Evolutionary conservation across 2,888 invertebrate species (phyloP), one percentile per base, ranked within the genome.

Genomic region (Tetanocera ferruginea): DNA sequence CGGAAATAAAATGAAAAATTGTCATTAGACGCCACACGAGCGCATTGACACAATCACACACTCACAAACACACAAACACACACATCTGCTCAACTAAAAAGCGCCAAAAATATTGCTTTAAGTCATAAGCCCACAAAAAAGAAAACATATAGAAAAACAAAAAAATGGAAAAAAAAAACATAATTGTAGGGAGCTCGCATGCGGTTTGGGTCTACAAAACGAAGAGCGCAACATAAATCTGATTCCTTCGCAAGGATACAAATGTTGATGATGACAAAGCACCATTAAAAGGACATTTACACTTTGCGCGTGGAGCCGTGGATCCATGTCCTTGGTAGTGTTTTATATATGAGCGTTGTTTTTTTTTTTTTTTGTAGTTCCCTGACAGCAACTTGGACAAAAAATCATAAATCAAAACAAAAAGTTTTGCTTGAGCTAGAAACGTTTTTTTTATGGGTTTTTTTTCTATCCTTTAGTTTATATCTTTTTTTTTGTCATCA

Each of bases 231-330:
- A 23, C 43, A 69, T 69, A 69, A 69, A 69, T 69, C 49, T 49
- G 49, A 14, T 51, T 23, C 49, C 14, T 25, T 11, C 31, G n/a
- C 31, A 52, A 19, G 67, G 31, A 76, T 69, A 85, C 86, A 85
- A 85, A 85, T 85, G 84, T 84, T 86, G 86, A 86, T 87, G 87
- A 86, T 87, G 87, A 87, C 86, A 86, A 86, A 87, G 86, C 85
- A 84, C 85, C 87, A 86, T 86, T 86, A 86, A 86, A 85, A 86
- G 81, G 83, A 82, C 87, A 86, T 86, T 87, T 84, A 83, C 84
- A 85, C 85, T 83, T 79, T 73, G 23, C 78, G 79, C 78, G 77
- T 73, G 78, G 76, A 69, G 51, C n/a, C 60, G 17, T 23, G 14
- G 64, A 31, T 55, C 19, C 28, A n/a, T 55, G 52, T 55, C 19